phyloP scores from a whole-genome alignment of 2,888 invertebrate species.

The Drosophila villosipedis region DNA sequence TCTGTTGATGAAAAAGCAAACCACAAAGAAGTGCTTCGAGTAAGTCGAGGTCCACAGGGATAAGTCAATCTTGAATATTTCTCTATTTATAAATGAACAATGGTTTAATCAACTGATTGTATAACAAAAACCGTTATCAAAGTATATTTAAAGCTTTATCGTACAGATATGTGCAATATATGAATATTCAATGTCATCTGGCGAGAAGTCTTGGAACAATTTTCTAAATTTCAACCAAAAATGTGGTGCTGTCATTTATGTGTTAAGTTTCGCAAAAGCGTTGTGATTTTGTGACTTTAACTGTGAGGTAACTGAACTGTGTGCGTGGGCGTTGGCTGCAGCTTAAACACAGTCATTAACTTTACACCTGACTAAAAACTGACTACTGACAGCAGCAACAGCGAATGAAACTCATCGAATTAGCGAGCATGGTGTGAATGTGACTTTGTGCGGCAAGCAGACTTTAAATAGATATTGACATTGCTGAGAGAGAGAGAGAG shows the following conservation, averaged over 20 bases:
- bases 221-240: background rate
- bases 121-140: background rate
- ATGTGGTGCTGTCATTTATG: slow-evolving; percentile 9
- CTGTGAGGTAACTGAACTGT: background rate
- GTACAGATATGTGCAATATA: background rate
- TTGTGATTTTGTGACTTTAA: slow-evolving; percentile 21
- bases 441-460: slow-evolving; percentile 41
- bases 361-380: slow-evolving; percentile 30
- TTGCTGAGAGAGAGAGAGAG: slow-evolving; percentile 20
- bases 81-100: background rate
- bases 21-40: background rate
- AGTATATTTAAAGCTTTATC: background rate
- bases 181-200: background rate
- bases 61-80: background rate
- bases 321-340: slow-evolving; percentile 5
- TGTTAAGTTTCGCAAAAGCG: slow-evolving; percentile 13
- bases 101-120: background rate
- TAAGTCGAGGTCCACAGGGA: background rate
- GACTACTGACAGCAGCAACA: slow-evolving; percentile 7
- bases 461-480: slow-evolving; percentile 66
- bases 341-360: slow-evolving; percentile 24
- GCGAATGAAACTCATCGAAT: slow-evolving; percentile 52
- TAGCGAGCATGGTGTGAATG: slow-evolving; percentile 58
- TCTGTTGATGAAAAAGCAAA: background rate
- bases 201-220: background rate